These are phyloP conservation scores for Mesocentrotus franciscanus DNA, from an alignment of 53 echinoderm and acorn worm species.

Conservation along the genomic window DNA sequence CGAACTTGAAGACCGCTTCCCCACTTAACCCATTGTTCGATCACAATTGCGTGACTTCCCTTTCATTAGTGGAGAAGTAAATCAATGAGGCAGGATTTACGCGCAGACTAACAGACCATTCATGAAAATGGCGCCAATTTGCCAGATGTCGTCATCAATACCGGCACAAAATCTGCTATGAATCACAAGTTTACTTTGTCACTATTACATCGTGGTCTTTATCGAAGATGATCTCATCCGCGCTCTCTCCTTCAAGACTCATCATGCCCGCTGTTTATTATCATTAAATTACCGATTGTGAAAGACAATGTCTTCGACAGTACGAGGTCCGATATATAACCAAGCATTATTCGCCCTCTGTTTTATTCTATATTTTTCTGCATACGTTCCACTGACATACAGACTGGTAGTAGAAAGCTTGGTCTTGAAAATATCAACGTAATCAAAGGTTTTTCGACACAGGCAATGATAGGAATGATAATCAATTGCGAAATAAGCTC, in stretches of 20 bases:
- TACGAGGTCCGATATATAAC: not conserved
- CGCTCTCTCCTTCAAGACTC: slow-evolving; percentile 3
- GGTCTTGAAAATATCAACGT: not conserved
- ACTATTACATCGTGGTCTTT: slow-evolving; percentile 47
- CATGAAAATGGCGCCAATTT: slow-evolving; percentile 54
- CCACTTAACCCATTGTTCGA: not conserved
- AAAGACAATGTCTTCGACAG: not conserved
- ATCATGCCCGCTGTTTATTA: slow-evolving; percentile 40
- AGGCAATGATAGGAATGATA: not conserved
- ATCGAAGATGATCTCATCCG: slow-evolving; percentile 40
- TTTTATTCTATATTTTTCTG: not conserved
- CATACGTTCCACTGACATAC: not conserved
- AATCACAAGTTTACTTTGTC: slow-evolving; percentile 53
- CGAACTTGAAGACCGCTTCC: not conserved
- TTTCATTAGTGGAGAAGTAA: slow-evolving; percentile 19
- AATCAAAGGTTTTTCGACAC: not conserved
- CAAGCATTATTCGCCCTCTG: not conserved
- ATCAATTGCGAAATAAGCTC: no score
- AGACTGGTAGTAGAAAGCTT: not conserved
- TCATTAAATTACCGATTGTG: slow-evolving; percentile 17
- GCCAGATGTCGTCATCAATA: slow-evolving; percentile 41
- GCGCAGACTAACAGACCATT: slow-evolving; percentile 48
- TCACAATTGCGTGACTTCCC: slow-evolving; percentile 14
- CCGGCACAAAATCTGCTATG: slow-evolving; percentile 13
- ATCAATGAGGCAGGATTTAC: slow-evolving; percentile 28